phyloP scores from a whole-genome alignment of 2,888 invertebrate species.

The Nomada flava region DNA sequence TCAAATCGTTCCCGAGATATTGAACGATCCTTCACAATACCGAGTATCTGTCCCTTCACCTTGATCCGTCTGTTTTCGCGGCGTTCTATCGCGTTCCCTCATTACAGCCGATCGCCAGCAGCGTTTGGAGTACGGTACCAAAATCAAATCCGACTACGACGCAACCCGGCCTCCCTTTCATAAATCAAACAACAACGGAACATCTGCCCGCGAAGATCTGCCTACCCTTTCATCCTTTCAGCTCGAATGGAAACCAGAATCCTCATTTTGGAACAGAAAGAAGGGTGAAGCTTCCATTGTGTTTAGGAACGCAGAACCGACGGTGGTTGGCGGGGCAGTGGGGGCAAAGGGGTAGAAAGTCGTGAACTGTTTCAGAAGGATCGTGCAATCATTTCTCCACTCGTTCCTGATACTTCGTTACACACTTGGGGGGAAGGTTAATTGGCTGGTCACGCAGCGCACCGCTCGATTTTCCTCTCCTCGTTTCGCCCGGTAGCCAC shows the following conservation, averaged over 20 bases:
- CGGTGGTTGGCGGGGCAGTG: neutral
- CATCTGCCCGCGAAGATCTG: constrained; percentile 7
- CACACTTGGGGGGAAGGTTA: constrained; percentile 64
- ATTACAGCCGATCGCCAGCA: neutral
- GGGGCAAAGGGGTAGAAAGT: neutral
- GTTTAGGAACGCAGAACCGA: constrained; percentile 2
- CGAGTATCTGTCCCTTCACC: no score
- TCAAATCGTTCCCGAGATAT: no score
- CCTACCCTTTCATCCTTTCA: neutral
- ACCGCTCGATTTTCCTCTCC: constrained; percentile 57
- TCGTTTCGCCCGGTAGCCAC: constrained; percentile 7
- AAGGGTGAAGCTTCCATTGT: neutral
- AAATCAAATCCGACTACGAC: neutral
- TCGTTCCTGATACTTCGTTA: constrained; percentile 71
- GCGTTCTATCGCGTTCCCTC: neutral
- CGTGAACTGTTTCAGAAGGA: constrained; percentile 11
- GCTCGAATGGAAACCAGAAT: constrained; percentile 2
- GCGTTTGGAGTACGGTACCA: neutral
- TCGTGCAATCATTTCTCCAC: constrained; percentile 49
- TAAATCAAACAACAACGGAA: constrained; percentile 23
- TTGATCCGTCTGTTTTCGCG: no score
- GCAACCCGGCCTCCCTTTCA: neutral
- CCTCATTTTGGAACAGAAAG: neutral
- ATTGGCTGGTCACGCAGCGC: constrained; percentile 69
- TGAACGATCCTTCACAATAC: no score